Evolutionary conservation across 2,797 vertebrate species (phyloP).

Genomic region (Mormyrops attenuatus): DNA sequence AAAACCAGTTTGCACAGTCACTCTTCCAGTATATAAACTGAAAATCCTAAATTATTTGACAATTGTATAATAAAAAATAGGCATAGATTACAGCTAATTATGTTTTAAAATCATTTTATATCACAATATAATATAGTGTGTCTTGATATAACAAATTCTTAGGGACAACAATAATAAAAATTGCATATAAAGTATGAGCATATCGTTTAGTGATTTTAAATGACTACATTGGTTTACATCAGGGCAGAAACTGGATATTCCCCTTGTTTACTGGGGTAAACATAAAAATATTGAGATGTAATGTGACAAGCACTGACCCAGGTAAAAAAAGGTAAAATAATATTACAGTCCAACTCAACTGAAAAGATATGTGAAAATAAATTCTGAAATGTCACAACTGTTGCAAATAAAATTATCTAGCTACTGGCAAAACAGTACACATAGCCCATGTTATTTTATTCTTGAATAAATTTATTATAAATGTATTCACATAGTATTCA

Average conservation of each 20-base stretch:
- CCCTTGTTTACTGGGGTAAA: not conserved
- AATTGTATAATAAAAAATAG: not conserved
- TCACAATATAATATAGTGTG: not conserved
- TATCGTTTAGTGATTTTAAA: not conserved
- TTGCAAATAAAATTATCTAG: not conserved
- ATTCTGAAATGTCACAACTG: not conserved
- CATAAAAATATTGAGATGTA: not conserved
- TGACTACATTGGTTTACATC: not conserved
- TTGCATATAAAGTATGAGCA: not conserved
- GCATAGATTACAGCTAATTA: not conserved
- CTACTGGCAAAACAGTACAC: not conserved
- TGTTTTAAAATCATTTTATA: not conserved
- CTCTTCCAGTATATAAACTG: not conserved
- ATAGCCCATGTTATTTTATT: not conserved
- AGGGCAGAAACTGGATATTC: not conserved
- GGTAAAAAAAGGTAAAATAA: not conserved
- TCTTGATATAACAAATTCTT: not conserved
- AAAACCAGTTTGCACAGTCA: not conserved
- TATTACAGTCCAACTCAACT: not conserved
- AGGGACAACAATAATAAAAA: not conserved
- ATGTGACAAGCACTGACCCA: not conserved
- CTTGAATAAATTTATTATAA: constrained; percentile 8
- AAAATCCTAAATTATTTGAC: not conserved
- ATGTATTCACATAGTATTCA: constrained; percentile 2
- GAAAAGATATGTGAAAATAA: not conserved